Base-by-base conservation (phyloP, 2,113 vertebrate genomes). In the Megaleporinus macrocephalus region DNA sequence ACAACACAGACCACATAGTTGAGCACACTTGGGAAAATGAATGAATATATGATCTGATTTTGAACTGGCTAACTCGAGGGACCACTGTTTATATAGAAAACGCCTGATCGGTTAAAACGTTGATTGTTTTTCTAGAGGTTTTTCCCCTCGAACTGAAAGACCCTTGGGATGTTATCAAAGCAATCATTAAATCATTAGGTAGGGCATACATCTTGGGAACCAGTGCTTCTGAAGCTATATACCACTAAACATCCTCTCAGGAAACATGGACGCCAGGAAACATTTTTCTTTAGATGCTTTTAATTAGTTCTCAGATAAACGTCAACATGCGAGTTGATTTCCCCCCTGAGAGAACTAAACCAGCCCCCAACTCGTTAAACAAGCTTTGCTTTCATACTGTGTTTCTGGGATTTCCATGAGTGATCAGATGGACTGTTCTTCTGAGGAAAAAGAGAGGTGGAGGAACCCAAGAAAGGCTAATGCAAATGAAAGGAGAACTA, bases 141-240 rank as follows among this genome's bases (percentile, higher is more conserved):
- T 62, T 73, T n/a, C 51, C 68, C n/a, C 10, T 14, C 33, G 22
- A 73, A 63, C 71, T 36, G 22, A 27, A 2, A 9, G 24, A 27
- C 61, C 47, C 59, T 41, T 65, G 41, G 70, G 57, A 73, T 65
- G 63, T 55, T 74, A 74, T 16, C 51, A 66, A 72, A 74, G 47
- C 71, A 55, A 74, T 53, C 27, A 81, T 66, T 73, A 65, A 14
- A 71, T 80, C 51, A 44, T 61, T 79, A 61, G 51, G 14, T 65
- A 65, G 59, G n/a, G 73, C 29, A 53, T 80, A 41, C 22, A 74
- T 27, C 79, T n/a, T 81, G 47, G 71, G 79, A 81, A 74, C 20
- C 27, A 61, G 78, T 7, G 20, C 10, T 59, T 51, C 18, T 47
- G 26, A 27, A 18, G 36, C 27, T 53, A 20, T 53, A 53, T 65